phyloP scores from a whole-genome alignment of 2,113 vertebrate species.

The Arenaria interpres region DNA sequence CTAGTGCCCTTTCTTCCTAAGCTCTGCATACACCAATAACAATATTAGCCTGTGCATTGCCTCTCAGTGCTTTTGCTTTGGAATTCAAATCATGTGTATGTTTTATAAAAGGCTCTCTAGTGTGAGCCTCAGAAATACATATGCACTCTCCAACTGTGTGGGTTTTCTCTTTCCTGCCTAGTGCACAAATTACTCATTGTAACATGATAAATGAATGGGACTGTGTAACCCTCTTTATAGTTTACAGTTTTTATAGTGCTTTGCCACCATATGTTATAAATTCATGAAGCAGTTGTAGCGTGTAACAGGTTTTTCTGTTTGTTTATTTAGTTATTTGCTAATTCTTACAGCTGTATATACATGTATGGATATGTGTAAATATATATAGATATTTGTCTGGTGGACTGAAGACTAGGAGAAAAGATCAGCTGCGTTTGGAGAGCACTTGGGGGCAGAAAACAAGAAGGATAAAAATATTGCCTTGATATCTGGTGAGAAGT shows the following conservation, averaged over 20 bases:
- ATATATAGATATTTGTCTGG: not conserved
- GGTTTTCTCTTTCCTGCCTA: slow-evolving; percentile 62
- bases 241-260: slow-evolving; percentile 58
- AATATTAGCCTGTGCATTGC: slow-evolving; percentile 40
- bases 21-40: not conserved
- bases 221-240: slow-evolving; percentile 51
- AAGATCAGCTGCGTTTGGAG: not conserved
- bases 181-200: slow-evolving; percentile 69
- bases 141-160: slow-evolving; percentile 57
- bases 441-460: slow-evolving; percentile 11
- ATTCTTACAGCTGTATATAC: slow-evolving; percentile 42
- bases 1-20: slow-evolving; percentile 7
- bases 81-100: slow-evolving; percentile 72
- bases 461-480: slow-evolving; percentile 11
- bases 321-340: slow-evolving; percentile 62
- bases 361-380: not conserved
- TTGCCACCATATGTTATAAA: slow-evolving; percentile 63
- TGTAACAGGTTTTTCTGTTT: slow-evolving; percentile 57
- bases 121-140: slow-evolving; percentile 67
- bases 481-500: not conserved
- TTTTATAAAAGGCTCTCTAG: slow-evolving; percentile 70
- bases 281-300: slow-evolving; percentile 52
- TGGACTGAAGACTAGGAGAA: not conserved
- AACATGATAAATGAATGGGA: slow-evolving; percentile 69
- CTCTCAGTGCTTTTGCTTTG: slow-evolving; percentile 39